Evolutionary conservation across 2,113 vertebrate genomes (phyloP).

Genomic region (Lipophrys pholis): DNA sequence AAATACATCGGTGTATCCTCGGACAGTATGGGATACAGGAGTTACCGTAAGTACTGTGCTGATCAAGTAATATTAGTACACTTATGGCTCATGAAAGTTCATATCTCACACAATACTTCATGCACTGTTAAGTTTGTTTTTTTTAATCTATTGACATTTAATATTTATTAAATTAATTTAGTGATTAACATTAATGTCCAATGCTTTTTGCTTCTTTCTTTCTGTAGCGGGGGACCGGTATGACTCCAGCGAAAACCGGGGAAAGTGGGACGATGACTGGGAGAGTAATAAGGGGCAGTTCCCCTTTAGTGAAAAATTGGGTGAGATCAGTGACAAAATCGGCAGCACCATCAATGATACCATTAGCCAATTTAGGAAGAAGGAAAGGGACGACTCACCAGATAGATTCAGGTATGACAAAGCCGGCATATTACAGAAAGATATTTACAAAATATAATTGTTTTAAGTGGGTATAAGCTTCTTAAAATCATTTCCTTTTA

Average conservation of each 20-base stretch:
- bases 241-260: constrained; percentile 85
- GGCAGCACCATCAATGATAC: constrained; percentile 97
- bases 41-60: constrained; percentile 86
- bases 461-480: neutral
- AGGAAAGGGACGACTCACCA: constrained; percentile 95
- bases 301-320: constrained; percentile 96
- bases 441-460: neutral
- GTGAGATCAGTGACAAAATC: constrained; percentile 97
- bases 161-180: no score
- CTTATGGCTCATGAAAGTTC: no score
- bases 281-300: constrained; percentile 91
- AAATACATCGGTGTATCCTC: constrained; percentile 98
- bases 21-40: constrained; percentile 89
- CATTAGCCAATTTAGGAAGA: constrained; percentile 95
- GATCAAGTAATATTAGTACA: neutral
- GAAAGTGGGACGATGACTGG: constrained; percentile 98
- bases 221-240: constrained; percentile 88
- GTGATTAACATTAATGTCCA: neutral
- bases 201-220: neutral
- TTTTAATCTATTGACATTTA: no score
- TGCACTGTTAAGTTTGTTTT: no score
- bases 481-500: no score
- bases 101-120: no score
- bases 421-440: neutral
- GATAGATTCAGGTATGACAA: constrained; percentile 91